phyloP scores from a whole-genome alignment of 2,797 vertebrate genomes.

The Alcedo atthis region DNA sequence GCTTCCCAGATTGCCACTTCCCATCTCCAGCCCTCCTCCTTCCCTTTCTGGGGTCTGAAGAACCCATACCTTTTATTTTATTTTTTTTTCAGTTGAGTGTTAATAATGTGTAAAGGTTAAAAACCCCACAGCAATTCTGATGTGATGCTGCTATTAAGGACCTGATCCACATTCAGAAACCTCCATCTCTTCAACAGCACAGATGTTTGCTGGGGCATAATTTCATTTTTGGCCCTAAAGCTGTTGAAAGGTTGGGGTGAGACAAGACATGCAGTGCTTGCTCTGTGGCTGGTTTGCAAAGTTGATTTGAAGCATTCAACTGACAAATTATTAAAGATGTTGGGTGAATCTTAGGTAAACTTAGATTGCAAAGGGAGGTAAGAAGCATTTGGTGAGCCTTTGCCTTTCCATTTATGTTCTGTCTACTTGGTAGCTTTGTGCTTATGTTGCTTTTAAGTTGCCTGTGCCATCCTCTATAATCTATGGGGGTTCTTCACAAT shows the following conservation, averaged over 20 bases:
- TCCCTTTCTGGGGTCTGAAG: background rate
- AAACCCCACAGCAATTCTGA: background rate
- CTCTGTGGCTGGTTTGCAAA: background rate
- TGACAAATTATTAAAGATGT: background rate
- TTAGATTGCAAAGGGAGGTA: background rate
- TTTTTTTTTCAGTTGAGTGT: background rate
- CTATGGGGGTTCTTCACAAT: background rate
- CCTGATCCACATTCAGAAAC: background rate
- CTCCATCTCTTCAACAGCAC: background rate
- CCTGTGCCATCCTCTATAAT: background rate
- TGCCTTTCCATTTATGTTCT: background rate
- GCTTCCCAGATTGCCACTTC: background rate
- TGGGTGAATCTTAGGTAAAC: background rate
- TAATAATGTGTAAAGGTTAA: background rate
- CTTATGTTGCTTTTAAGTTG: background rate
- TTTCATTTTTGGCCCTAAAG: background rate
- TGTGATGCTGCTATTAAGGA: background rate
- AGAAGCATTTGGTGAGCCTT: background rate
- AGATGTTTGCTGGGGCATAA: background rate
- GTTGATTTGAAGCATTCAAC: background rate
- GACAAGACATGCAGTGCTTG: background rate
- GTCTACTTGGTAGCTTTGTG: background rate
- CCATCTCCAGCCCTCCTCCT: background rate
- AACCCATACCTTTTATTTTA: background rate
- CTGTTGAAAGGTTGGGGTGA: background rate